A percentile compares a stretch with the other conserved stretches of the same genome.
Conservation (phyloP, 1,140 invertebrate genomes). For the Agrypnia vestita region DNA sequence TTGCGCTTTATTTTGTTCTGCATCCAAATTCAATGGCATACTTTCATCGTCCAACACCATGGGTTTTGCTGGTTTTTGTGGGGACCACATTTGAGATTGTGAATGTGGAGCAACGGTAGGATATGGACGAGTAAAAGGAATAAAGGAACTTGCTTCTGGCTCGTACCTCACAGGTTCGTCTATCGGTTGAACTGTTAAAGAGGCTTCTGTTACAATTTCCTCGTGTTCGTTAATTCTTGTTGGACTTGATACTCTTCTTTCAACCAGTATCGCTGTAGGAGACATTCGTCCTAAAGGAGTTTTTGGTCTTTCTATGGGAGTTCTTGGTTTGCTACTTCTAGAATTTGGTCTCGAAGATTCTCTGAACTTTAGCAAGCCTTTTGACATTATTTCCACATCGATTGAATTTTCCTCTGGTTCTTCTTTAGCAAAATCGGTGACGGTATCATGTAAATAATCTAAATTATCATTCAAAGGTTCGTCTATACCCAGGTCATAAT, state of each 20-base stretch:
- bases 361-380: conserved; percentile 67
- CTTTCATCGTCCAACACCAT: neutral
- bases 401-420: conserved; percentile 58
- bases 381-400: conserved; percentile 67
- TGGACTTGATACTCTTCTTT: conserved; percentile 74
- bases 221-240: conserved; percentile 71
- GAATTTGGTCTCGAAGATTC: conserved; percentile 69
- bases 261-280: conserved; percentile 75
- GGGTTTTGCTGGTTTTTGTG: neutral
- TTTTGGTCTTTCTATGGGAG: conserved; percentile 73
- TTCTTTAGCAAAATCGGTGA: conserved; percentile 21
- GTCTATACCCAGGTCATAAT: conserved; percentile 78
- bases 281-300: conserved; percentile 72
- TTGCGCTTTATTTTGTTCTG: neutral
- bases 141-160: conserved; percentile 57
- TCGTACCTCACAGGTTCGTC: conserved; percentile 63
- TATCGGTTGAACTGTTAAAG: conserved; percentile 73
- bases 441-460: conserved; percentile 22
- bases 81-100: conserved; percentile 22
- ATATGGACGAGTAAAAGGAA: conserved; percentile 64
- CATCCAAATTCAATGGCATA: conserved; percentile 21
- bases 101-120: conserved; percentile 11
- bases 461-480: conserved; percentile 67
- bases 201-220: conserved; percentile 73
- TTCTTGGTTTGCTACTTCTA: conserved; percentile 71